Conservation (phyloP, 2,113 vertebrate genomes). For the Notarius quadriscutis region DNA sequence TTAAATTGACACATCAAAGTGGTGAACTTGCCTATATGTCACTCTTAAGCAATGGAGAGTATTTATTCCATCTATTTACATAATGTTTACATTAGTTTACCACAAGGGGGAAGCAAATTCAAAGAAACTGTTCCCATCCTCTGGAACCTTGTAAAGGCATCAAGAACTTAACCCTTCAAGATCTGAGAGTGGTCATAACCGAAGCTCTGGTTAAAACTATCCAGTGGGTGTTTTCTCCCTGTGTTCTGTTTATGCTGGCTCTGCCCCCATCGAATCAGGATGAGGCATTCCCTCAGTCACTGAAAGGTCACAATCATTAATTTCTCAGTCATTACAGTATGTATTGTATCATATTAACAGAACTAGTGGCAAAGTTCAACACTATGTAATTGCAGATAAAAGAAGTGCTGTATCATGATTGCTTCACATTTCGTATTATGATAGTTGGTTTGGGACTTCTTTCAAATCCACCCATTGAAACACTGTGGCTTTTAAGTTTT, state of each 20-base stretch:
- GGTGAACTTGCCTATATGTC: not conserved
- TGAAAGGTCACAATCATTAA: conserved; percentile 22
- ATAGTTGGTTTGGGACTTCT: conserved; percentile 46
- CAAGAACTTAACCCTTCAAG: not conserved
- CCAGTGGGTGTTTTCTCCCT: conserved; percentile 22
- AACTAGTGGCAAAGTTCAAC: conserved; percentile 23
- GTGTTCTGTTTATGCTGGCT: conserved; percentile 34
- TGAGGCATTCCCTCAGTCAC: conserved; percentile 28
- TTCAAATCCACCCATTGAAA: conserved; percentile 55
- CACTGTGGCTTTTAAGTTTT: conserved; percentile 46
- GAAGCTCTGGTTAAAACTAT: not conserved
- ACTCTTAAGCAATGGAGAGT: not conserved
- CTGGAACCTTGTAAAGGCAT: not conserved
- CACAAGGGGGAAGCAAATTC: conserved; percentile 44
- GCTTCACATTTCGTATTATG: conserved; percentile 45
- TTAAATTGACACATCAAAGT: not conserved
- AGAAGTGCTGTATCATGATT: conserved; percentile 36
- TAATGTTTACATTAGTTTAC: not conserved
- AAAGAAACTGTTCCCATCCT: not conserved
- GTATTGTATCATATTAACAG: conserved; percentile 17
- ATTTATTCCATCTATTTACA: not conserved
- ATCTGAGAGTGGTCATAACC: not conserved
- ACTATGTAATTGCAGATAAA: conserved; percentile 44
- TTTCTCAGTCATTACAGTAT: conserved; percentile 27
- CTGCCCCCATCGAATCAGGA: conserved; percentile 9